Evolutionary conservation across 2,888 invertebrate genomes (phyloP), one percentile per base, ranked within the genome.

Genomic region (Disparrhopalites patrizii): DNA sequence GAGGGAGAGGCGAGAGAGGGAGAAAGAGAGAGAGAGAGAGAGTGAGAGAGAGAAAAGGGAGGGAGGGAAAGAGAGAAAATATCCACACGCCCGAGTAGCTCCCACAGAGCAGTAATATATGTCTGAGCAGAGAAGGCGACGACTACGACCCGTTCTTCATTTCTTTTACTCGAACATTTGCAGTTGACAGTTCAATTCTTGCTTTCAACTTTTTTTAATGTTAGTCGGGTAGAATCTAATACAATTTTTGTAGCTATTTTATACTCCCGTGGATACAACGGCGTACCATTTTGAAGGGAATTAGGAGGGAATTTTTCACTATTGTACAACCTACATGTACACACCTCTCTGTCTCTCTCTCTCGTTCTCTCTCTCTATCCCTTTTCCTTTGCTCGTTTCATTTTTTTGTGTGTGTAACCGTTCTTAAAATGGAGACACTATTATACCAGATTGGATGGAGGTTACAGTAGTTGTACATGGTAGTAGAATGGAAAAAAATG

Each of bases 21-120:
- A n/a, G n/a, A n/a, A n/a, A n/a, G n/a, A n/a, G n/a, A n/a, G n/a
- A n/a, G n/a, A n/a, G n/a, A n/a, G n/a, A n/a, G n/a, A n/a, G 75
- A 93, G 93, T 38, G 94, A 92, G 0, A 90, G 87, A 73, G 90
- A 89, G 76, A 83, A 86, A 66, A 80, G 90, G 10, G 85, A 85
- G 47, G 87, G 88, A 75, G 85, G 84, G 28, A 88, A 88, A 43
- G 86, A 88, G 77, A 84, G 50, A n/a, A 47, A 47, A 47, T 10
- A 18, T 47, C n/a, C n/a, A 7, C 20, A n/a, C n/a, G 50, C 47
- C 8, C 20, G 47, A 47, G 47, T 47, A 20, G 47, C 47, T 47
- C 47, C 47, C 47, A 47, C 47, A 47, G 47, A 47, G 47, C 8
- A 20, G n/a, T n/a, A n/a, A 56, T 20, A 13, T 31, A 28, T 28